phyloP scores from a whole-genome alignment of 2,113 vertebrate species.

The Acinonyx jubatus region DNA sequence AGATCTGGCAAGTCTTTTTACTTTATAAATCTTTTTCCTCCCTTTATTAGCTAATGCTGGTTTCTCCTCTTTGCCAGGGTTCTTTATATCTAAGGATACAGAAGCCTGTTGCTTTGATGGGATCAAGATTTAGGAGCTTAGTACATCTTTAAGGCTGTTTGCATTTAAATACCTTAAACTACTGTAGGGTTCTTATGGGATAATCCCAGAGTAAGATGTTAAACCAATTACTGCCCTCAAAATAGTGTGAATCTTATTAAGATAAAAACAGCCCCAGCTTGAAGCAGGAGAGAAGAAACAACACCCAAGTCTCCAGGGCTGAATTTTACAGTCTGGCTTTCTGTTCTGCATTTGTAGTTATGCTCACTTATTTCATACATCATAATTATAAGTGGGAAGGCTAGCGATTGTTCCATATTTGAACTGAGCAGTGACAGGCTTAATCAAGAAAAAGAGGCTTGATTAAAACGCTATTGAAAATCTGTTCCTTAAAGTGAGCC shows the following conservation, averaged over 20 bases:
- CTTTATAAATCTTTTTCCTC: background rate
- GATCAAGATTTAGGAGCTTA: constrained; percentile 69
- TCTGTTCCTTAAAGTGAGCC: background rate
- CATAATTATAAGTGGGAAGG: background rate
- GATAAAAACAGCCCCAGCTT: constrained; percentile 27
- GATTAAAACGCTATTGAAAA: constrained; percentile 16
- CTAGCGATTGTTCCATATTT: background rate
- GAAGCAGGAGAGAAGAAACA: background rate
- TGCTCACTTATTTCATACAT: background rate
- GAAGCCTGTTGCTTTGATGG: constrained; percentile 72
- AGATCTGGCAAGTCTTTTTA: background rate
- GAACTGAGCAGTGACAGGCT: background rate
- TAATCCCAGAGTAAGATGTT: constrained; percentile 64
- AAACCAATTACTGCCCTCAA: constrained; percentile 62
- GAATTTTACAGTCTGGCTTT: background rate
- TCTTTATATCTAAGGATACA: constrained; percentile 50
- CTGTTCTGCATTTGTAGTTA: constrained; percentile 13
- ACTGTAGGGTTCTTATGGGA: constrained; percentile 43
- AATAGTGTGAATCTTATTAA: constrained; percentile 62
- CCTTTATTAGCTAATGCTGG: background rate
- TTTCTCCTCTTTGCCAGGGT: background rate
- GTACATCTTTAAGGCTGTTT: constrained; percentile 56
- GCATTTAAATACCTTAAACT: constrained; percentile 56
- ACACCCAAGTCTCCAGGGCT: background rate
- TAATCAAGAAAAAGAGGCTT: constrained; percentile 28